These are phyloP conservation scores for Scrobipalpa costella DNA, from an alignment of 2,888 invertebrate species.

Conservation along the genomic window DNA sequence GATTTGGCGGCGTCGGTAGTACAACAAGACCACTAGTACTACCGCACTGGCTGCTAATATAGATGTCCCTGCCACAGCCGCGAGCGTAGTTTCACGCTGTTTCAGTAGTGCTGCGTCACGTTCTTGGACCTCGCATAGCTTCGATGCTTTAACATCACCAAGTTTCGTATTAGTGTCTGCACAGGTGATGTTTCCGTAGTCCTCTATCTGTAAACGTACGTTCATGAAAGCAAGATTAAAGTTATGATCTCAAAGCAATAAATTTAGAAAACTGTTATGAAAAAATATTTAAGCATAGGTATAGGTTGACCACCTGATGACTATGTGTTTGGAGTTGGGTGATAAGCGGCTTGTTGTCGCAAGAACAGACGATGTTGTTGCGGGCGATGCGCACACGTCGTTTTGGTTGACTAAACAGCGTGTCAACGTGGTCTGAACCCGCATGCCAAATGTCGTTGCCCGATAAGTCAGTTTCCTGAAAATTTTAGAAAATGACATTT, in stretches of 20 bases:
- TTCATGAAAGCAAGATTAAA: too few species aligned
- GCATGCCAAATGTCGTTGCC: conserved; percentile 6
- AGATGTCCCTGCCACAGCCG: not conserved
- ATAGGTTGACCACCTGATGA: too few species aligned
- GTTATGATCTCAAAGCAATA: too few species aligned
- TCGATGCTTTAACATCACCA: not conserved
- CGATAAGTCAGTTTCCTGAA: not conserved
- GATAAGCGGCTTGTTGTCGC: not conserved
- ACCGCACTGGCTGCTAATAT: not conserved
- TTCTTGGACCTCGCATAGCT: conserved; percentile 3
- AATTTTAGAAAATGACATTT: too few species aligned
- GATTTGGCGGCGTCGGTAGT: not conserved
- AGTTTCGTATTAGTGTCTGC: conserved; percentile 4
- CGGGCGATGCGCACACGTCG: conserved; percentile 14
- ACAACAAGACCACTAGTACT: not conserved
- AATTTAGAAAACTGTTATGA: too few species aligned
- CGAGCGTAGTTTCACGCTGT: not conserved
- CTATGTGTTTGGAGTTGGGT: not conserved
- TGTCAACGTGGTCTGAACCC: not conserved
- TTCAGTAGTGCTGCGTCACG: conserved; percentile 7
- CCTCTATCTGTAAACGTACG: conserved; percentile 12
- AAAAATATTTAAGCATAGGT: too few species aligned
- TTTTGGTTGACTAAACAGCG: not conserved
- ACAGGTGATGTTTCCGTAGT: conserved; percentile 4
- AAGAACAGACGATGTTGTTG: conserved; percentile 2